Evolutionary conservation across 2,888 invertebrate species (phyloP).

Genomic region (Stenoptilia bipunctidactyla): DNA sequence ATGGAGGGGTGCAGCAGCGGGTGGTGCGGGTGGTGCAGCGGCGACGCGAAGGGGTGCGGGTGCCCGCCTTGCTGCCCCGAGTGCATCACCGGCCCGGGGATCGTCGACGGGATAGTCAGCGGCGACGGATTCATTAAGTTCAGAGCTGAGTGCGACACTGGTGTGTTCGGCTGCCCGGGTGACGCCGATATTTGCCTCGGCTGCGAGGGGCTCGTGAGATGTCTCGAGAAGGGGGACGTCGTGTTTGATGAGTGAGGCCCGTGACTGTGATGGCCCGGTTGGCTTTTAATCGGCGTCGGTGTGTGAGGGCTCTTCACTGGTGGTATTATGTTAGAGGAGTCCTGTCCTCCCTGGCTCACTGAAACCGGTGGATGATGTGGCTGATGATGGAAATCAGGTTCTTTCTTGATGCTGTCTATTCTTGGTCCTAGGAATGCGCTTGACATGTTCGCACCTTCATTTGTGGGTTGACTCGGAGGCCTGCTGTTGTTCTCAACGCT

Average conservation of each 20-base stretch:
- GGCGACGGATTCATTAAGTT: constrained; percentile 74
- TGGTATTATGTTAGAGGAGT: constrained; percentile 57
- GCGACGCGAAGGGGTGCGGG: constrained; percentile 77
- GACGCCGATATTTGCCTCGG: constrained; percentile 62
- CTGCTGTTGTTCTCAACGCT: constrained; percentile 59
- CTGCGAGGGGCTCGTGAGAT: constrained; percentile 61
- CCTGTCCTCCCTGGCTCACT: constrained; percentile 48
- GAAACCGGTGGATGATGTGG: constrained; percentile 65
- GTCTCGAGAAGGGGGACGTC: constrained; percentile 63
- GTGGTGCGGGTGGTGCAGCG: constrained; percentile 82
- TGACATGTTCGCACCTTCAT: constrained; percentile 57
- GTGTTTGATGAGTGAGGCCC: constrained; percentile 46
- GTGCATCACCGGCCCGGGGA: constrained; percentile 79
- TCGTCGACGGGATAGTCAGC: constrained; percentile 73
- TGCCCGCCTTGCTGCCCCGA: constrained; percentile 78
- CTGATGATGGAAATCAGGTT: constrained; percentile 74
- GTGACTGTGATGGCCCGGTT: constrained; percentile 46
- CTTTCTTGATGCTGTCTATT: constrained; percentile 81
- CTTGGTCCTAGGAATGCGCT: constrained; percentile 75
- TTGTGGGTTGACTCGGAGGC: constrained; percentile 60
- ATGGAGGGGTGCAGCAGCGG: constrained; percentile 77
- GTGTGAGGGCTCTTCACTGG: constrained; percentile 71
- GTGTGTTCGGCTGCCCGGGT: constrained; percentile 53
- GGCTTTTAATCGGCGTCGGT: constrained; percentile 65
- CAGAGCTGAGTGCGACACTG: constrained; percentile 73